Evolutionary conservation across 2,113 vertebrate genomes (phyloP), one percentile per base, ranked within the genome.

Genomic region (Aix galericulata): DNA sequence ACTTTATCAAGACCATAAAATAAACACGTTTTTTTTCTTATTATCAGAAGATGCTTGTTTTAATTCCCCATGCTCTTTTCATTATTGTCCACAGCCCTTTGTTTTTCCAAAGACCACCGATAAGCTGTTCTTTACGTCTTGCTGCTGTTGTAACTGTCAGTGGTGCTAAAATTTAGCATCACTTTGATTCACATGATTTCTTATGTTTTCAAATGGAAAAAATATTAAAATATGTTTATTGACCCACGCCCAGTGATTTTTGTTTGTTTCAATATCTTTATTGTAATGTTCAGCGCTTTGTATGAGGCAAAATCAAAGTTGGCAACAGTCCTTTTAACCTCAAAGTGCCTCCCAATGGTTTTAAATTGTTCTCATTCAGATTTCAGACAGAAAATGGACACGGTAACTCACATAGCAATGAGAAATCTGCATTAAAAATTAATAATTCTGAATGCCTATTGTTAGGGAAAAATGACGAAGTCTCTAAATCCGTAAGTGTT

Each of bases 381-480:
- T 26, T 13, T 34, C 8, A 36, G 17, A 38, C 50, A 71, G 42
- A 17, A 21, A 46, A 36, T 0, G 2, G 32, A 11, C 7, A 27
- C 0, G 0, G 27, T 13, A 5, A 23, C 58, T 72, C 21, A 22
- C 12, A 55, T 36, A 86, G 27, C 36, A 3, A 0, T 3, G 15
- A 55, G 27, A 53, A 60, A 75, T 21, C 2, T 5, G 2, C 17
- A 12, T 31, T n/a, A 21, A 73, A 38, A 62, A 48, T 26, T 29
- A 40, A 1, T 72, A 50, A 66, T 29, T 75, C 5, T 9, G 42
- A 79, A 68, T 16, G 3, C 10, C 5, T 38, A 6, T 9, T 72
- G 12, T 6, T 25, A 29, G 5, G 4, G 11, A 11, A 11, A 34
- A 66, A 16, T 2, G 4, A 27, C 20, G 4, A n/a, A 4, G 10